Percentiles rank a stretch among this genome's conserved stretches.
phyloP scores from a whole-genome alignment of 2,888 invertebrate species.

The Leistus spinibarbis region DNA sequence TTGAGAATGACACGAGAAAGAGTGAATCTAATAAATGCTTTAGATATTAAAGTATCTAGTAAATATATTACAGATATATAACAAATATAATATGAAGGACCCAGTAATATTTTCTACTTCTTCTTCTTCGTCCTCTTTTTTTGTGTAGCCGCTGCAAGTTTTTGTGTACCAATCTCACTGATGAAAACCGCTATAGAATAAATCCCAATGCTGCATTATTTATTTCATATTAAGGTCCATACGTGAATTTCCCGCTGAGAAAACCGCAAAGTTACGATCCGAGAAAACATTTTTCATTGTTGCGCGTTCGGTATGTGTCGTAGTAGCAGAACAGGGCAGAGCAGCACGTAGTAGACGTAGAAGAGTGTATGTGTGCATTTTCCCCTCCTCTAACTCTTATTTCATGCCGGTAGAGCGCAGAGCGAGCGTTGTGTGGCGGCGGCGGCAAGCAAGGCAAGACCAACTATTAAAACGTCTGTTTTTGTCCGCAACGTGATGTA shows the following conservation, averaged over 20 bases:
- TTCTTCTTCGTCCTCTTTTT: too few relatives aligned
- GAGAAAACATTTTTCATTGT: constrained; percentile 28
- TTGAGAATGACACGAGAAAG: too few relatives aligned
- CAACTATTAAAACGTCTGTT: constrained; percentile 51
- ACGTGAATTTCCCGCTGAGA: constrained; percentile 27
- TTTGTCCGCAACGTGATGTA: constrained; percentile 57
- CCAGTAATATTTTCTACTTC: not conserved
- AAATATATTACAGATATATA: too few relatives aligned
- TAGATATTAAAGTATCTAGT: too few relatives aligned
- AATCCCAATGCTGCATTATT: constrained; percentile 30
- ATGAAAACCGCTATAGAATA: constrained; percentile 8
- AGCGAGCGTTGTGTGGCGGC: not conserved
- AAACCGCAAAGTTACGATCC: constrained; percentile 31
- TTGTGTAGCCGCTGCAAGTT: not conserved
- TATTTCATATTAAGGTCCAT: constrained; percentile 34
- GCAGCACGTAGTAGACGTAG: not conserved
- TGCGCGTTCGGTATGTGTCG: constrained; percentile 29
- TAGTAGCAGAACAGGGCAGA: too few relatives aligned
- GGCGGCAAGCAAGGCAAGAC: not conserved
- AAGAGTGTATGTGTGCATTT: not conserved
- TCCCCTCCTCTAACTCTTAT: constrained; percentile 8
- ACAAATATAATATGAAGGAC: not conserved
- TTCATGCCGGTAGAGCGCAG: constrained; percentile 7
- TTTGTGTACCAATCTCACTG: not conserved
- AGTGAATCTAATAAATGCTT: too few relatives aligned